Evolutionary conservation across 1,140 invertebrate genomes (phyloP), one percentile per base, ranked within the genome.

Genomic region (Tetramorium alpestre): DNA sequence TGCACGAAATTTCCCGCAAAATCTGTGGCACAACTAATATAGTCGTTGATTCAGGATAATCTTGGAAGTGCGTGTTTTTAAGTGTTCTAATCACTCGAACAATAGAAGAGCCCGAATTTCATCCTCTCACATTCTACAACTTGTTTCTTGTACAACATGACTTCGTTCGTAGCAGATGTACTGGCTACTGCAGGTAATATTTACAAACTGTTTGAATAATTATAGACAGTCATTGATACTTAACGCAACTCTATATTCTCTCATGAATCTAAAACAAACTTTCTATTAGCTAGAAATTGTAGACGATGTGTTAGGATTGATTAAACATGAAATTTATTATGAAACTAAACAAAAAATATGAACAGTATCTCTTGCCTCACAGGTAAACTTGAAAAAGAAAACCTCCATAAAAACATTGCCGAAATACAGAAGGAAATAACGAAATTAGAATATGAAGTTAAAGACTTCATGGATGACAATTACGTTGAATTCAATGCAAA

Each of bases 401-500:
- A 94, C 84, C 88, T 95, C 2, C 91, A 93, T 81, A 95, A 96
- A 65, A 96, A 96, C 91, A 96, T 96, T 85, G 89, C 93, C 6
- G 89, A 96, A 44, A 94, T 97, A 51, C 93, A 95, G 84, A 95
- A 95, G 87, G 95, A 96, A 95, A 96, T 97, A 92, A 94, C 95
- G 47, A 95, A 94, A 87, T 87, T 96, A 13, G 96, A 97, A 93
- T 90, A 92, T 86, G 95, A 97, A 70, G 94, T 96, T 18, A 95
- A 94, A 89, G 91, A 95, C 47, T 96, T 96, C 88, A 94, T 97
- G 75, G 91, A 95, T 58, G 95, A 96, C 75, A 96, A 96, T 90
- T 95, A 96, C 76, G 93, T 96, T 82, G 96, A 97, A 89, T 95
- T 97, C 88, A 91, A 93, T 56, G 90, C 95, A 22, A 94, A 96